A percentile compares a stretch with the other conserved stretches of the same genome.
phyloP scores from a whole-genome alignment of 2,113 vertebrate genomes.

The Tragelaphus imberbis region DNA sequence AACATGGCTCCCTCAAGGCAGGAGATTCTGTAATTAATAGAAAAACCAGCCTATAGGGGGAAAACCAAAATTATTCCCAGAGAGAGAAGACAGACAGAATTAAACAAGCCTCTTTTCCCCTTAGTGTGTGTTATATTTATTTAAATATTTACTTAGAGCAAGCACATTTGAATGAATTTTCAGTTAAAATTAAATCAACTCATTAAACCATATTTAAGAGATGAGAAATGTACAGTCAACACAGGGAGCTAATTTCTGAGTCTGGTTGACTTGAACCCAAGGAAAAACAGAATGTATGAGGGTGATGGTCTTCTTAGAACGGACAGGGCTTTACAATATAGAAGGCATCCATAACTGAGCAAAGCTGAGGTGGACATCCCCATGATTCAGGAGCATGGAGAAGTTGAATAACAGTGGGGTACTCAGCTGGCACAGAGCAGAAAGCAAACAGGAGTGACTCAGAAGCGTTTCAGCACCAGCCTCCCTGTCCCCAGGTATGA shows the following conservation, averaged over 20 bases:
- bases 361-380: not conserved
- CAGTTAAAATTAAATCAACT: conserved; percentile 61
- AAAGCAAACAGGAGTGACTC: not conserved
- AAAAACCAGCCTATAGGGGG: not conserved
- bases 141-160: conserved; percentile 70
- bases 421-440: not conserved
- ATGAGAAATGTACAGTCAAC: not conserved
- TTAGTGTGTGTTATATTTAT: conserved; percentile 23
- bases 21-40: not conserved
- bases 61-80: not conserved
- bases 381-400: rapidly evolving
- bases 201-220: conserved; percentile 51
- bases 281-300: rapidly evolving
- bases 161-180: conserved; percentile 65
- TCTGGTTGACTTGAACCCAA: not conserved
- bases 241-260: not conserved
- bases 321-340: rapidly evolving
- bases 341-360: rapidly evolving
- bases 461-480: too few relatives aligned
- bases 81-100: not conserved
- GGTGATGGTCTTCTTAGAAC: rapidly evolving
- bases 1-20: rapidly evolving
- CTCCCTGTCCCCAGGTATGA: not conserved
- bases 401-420: rapidly evolving
- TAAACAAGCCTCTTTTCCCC: not conserved